Evolutionary conservation across 2,888 invertebrate genomes (phyloP).

Genomic region (Drosophila atroscutellata): DNA sequence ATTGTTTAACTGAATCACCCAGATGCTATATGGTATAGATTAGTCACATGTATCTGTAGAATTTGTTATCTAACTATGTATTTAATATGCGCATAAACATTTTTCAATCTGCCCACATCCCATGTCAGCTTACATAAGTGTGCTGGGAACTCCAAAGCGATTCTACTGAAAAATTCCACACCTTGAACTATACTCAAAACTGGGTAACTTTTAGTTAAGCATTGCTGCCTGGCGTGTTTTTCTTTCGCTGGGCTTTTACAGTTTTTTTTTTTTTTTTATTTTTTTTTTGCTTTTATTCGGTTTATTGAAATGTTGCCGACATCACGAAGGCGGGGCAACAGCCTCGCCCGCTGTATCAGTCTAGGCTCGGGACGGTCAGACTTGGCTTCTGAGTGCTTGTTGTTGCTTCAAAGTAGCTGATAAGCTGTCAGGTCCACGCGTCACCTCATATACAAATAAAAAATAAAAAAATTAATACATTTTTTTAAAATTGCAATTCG

Average conservation of each 20-base stretch:
- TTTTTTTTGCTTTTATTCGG: constrained; percentile 2
- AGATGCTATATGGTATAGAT: neutral
- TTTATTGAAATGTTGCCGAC: constrained; percentile 55
- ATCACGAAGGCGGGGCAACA: constrained; percentile 23
- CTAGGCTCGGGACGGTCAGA: constrained; percentile 10
- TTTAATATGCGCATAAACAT: neutral
- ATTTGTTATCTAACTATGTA: neutral
- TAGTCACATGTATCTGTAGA: neutral
- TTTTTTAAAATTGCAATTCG: constrained; percentile 44
- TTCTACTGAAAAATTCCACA: neutral
- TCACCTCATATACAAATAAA: constrained; percentile 41
- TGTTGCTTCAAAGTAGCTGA: constrained; percentile 32
- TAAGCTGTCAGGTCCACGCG: constrained; percentile 60
- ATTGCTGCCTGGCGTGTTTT: neutral
- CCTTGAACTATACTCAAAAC: neutral
- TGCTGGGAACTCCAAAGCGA: neutral
- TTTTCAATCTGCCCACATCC: too few species aligned
- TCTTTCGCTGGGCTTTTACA: constrained; percentile 2
- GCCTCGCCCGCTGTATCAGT: constrained; percentile 32
- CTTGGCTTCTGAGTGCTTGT: neutral
- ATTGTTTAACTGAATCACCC: constrained; percentile 8
- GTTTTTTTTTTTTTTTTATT: constrained; percentile 16
- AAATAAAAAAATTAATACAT: constrained; percentile 1
- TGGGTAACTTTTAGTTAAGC: constrained; percentile 32
- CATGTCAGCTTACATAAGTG: too few species aligned